Base-by-base conservation (phyloP, 2,113 vertebrate genomes). In the Brienomyrus brachyistius region DNA sequence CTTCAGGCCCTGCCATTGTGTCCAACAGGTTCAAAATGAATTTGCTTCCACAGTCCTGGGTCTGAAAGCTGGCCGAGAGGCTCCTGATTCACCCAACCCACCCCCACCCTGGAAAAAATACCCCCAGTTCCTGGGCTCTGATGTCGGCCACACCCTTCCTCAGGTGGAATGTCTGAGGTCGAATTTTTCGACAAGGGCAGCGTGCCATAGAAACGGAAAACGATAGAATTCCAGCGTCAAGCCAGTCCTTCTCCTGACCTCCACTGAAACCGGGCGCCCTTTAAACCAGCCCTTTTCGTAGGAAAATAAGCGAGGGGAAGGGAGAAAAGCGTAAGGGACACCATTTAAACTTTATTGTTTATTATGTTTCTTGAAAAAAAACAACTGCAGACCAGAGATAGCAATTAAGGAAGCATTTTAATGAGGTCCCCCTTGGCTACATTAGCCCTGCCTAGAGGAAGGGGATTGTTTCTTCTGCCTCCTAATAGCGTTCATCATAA, bases 1-100 rank as follows among this genome's bases (percentile, higher is more conserved):
- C 80, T 48, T 87, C 52, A 87, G 23, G 27, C 56, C 23, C 54
- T 10, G 92, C 90, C 89, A 90, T 91, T 94, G 51, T 54, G 31
- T 77, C 80, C 74, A 89, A 89, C 27, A 51, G 88, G 84, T 88
- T 92, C 89, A 91, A 91, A 91, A 91, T 56, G 19, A 45, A 52
- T 86, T 27, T 86, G 40, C n/a, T 45, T 31, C 56, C 21, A 40
- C 83, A n/a, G 87, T 40, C 3, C 17, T 43, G 87, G n/a, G 31
- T 87, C 11, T 52, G 85, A 54, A 54, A 52, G 48, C 85, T 17
- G 1, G 27, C 31, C 9, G 3, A 31, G 50, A 13, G n/a, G 85
- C 85, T 47, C 6, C 77, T 4, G 77, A 82, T 82, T 82, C 40
- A 45, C 77, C 31, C 77, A 7, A 82, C 84, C 84, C 48, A 48